phyloP scores from a whole-genome alignment of 1,140 invertebrate species.

The Lepidurus arcticus region DNA sequence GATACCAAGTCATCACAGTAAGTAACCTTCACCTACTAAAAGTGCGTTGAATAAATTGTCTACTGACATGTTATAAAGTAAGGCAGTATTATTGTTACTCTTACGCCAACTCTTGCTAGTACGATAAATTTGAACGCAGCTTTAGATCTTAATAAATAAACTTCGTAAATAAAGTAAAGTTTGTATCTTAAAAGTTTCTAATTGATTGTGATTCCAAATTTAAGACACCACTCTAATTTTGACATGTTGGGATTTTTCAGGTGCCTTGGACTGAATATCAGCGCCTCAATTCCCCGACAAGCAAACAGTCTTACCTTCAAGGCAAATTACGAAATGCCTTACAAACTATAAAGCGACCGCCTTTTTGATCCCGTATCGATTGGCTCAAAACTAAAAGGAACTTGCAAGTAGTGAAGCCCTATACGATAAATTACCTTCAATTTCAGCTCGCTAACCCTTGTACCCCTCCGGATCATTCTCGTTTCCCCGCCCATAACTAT shows the following conservation, averaged over 20 bases:
- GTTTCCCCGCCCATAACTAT: background rate
- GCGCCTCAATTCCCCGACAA: background rate
- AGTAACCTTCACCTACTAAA: background rate
- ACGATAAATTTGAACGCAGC: too few relatives aligned
- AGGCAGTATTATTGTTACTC: too few relatives aligned
- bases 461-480: background rate
- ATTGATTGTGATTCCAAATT: too few relatives aligned
- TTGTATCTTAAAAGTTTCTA: too few relatives aligned
- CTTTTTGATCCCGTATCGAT: constrained; percentile 10
- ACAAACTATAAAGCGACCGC: background rate
- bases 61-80: too few relatives aligned
- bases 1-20: constrained; percentile 12
- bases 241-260: background rate
- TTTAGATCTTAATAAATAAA: too few relatives aligned
- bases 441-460: background rate
- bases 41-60: too few relatives aligned
- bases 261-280: background rate
- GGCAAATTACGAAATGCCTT: background rate
- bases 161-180: too few relatives aligned
- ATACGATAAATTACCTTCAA: background rate
- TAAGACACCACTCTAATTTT: too few relatives aligned
- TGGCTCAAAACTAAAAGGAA: background rate
- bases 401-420: constrained; percentile 2
- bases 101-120: too few relatives aligned
- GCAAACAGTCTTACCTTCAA: background rate